Percentiles rank a stretch among this genome's conserved stretches.
Conservation (phyloP, 2,113 vertebrate species). For the Oceanodroma tethys region DNA sequence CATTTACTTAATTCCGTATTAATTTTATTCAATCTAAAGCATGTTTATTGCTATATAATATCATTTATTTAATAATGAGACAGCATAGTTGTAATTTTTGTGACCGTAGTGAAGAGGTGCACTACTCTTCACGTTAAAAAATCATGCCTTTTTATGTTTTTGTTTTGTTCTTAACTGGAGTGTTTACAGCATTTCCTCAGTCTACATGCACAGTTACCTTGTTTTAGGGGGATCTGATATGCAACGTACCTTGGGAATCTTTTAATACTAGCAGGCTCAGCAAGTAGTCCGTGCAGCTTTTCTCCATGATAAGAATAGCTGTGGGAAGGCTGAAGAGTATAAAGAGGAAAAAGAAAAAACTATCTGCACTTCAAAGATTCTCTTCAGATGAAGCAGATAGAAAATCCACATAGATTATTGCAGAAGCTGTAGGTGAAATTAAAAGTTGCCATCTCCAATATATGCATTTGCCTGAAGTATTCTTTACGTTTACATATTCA, state of each 20-base stretch:
- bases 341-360: not conserved
- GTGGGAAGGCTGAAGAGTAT: constrained; percentile 28
- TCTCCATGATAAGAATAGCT: constrained; percentile 10
- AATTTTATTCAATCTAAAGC: not conserved
- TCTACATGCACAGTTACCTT: not conserved
- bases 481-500: not conserved
- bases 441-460: constrained; percentile 24
- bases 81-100: not conserved
- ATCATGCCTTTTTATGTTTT: not conserved
- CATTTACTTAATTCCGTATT: not conserved
- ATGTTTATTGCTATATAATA: not conserved
- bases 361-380: constrained; percentile 59
- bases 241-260: not conserved
- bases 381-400: constrained; percentile 43
- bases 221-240: not conserved
- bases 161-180: not conserved
- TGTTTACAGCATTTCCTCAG: not conserved
- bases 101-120: not conserved
- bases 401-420: constrained; percentile 35
- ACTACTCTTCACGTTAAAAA: not conserved
- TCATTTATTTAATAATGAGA: not conserved
- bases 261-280: constrained; percentile 13
- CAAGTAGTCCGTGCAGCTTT: not conserved
- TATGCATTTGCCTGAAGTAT: constrained; percentile 48
- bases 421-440: constrained; percentile 39